Evolutionary conservation across 2,797 vertebrate species (phyloP).

Genomic region (Propithecus perrieri): DNA sequence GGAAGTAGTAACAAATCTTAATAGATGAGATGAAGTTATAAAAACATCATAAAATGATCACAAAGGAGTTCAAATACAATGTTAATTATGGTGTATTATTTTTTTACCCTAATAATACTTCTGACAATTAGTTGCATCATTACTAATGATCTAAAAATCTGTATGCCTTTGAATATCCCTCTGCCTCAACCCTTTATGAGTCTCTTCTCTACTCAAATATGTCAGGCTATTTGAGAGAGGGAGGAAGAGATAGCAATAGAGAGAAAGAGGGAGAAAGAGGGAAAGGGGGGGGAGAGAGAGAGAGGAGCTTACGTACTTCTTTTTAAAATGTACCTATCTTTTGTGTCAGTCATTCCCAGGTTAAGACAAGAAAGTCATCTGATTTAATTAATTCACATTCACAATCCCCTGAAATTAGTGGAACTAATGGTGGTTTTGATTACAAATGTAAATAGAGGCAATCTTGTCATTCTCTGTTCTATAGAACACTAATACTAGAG

Average conservation of each 20-base stretch:
- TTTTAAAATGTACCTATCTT: constrained; percentile 2
- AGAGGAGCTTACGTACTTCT: no score
- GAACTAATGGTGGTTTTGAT: constrained; percentile 4
- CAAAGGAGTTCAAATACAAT: background rate
- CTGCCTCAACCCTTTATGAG: background rate
- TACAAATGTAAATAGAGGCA: constrained; percentile 46
- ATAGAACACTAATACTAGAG: background rate
- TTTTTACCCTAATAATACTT: background rate
- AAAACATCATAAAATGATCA: background rate
- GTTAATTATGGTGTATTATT: background rate
- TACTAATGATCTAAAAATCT: background rate
- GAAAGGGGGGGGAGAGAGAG: background rate
- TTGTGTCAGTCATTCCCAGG: background rate
- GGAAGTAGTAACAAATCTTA: background rate
- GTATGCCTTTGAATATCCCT: background rate
- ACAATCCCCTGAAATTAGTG: background rate
- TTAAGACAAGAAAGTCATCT: constrained; percentile 11
- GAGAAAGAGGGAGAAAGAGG: background rate
- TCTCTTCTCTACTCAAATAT: background rate
- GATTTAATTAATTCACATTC: constrained; percentile 27
- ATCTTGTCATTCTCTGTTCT: background rate
- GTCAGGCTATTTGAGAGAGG: background rate
- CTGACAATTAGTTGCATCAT: background rate
- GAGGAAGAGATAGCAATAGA: background rate
- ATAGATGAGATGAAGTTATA: background rate